Conservation (phyloP, 2,113 vertebrate genomes). For the Thunnus thynnus region DNA sequence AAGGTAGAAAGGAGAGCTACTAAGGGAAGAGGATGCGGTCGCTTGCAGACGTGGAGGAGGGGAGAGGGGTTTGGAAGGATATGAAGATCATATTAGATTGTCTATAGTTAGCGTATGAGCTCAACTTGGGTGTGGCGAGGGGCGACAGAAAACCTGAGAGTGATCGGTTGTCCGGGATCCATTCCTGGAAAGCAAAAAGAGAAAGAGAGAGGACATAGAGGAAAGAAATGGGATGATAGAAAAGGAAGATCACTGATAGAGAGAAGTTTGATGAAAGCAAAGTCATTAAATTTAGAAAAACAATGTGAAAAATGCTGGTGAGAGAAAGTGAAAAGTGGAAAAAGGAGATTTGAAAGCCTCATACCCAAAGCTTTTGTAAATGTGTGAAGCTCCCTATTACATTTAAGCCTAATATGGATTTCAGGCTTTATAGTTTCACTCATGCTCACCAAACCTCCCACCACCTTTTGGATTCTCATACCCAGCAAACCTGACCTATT, state of each 20-base stretch:
- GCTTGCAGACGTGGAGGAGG: conserved; percentile 28
- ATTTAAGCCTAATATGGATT: conserved; percentile 24
- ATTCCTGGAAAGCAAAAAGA: conserved; percentile 14
- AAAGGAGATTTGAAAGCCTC: neutral
- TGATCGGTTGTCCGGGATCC: neutral
- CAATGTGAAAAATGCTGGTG: no score
- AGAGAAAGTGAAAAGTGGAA: neutral
- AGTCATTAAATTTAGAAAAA: neutral
- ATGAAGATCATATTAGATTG: conserved; percentile 50
- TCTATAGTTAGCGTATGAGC: conserved; percentile 54
- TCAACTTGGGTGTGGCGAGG: conserved; percentile 59
- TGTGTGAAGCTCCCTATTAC: neutral
- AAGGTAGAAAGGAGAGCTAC: conserved; percentile 22
- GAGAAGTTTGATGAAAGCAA: neutral
- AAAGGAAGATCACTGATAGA: neutral
- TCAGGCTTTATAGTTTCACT: conserved; percentile 13
- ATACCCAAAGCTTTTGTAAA: conserved; percentile 8
- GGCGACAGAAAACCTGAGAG: conserved; percentile 45
- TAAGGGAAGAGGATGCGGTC: conserved; percentile 38
- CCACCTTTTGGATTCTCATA: conserved; percentile 14
- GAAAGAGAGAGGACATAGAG: neutral
- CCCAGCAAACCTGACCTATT: conserved; percentile 39
- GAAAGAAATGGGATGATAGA: neutral
- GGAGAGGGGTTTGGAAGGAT: conserved; percentile 5
- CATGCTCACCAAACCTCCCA: conserved; percentile 22